phyloP scores from a whole-genome alignment of 1,140 invertebrate species.

The Cydia fagiglandana region DNA sequence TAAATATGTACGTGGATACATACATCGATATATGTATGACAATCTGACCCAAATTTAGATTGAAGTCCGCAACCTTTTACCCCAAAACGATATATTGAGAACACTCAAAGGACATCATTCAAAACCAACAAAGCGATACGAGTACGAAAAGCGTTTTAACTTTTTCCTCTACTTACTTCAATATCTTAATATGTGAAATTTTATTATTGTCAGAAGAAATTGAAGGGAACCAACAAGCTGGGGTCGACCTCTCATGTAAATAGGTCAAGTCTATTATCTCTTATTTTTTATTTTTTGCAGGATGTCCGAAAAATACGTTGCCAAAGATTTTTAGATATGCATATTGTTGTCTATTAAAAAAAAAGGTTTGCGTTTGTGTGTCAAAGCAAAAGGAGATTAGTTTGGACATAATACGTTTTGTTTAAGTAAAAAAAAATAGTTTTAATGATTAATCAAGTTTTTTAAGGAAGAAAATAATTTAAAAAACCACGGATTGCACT shows the following conservation, averaged over 20 bases:
- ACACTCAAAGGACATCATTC: conserved; percentile 3
- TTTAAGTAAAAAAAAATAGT: too few species aligned
- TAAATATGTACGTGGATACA: background rate
- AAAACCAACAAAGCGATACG: background rate
- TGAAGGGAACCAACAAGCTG: background rate
- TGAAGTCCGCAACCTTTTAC: background rate
- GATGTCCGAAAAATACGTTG: too few species aligned
- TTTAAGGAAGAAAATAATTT: too few species aligned
- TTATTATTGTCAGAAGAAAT: background rate
- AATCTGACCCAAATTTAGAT: conserved; percentile 12
- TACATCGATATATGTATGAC: background rate
- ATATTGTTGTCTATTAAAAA: too few species aligned
- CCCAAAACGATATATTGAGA: conserved; percentile 2
- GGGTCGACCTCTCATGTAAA: background rate
- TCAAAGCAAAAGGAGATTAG: too few species aligned
- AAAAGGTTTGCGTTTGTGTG: too few species aligned
- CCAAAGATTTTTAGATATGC: too few species aligned
- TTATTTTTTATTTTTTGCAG: too few species aligned
- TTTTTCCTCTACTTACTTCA: background rate
- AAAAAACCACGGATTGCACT: too few species aligned
- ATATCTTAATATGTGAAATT: background rate
- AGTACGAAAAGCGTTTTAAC: background rate
- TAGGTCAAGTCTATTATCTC: background rate
- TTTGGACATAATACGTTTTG: too few species aligned
- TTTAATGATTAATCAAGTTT: too few species aligned